Base-by-base conservation (phyloP, 2,888 invertebrate genomes). In the Drosophila austrosaltans region DNA sequence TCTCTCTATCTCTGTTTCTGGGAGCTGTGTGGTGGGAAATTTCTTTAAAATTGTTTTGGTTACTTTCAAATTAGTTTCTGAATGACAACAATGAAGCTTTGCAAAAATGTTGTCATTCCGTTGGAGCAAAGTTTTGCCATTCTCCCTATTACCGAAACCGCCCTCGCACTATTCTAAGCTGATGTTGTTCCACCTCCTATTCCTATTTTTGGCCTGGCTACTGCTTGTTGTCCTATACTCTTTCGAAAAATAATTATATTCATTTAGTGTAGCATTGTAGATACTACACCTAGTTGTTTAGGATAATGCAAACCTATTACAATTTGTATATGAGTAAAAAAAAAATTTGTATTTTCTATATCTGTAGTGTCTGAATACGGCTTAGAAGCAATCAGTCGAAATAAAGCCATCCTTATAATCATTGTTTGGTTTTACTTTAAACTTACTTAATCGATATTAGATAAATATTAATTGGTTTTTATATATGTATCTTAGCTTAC, bases 11-110 rank as follows among this genome's bases (percentile, higher is more conserved):
- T 22, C 8, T 28, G 44, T 42, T 40, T 40, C 44, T 64, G 57
- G 64, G 58, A 53, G 74, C 79, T 76, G 87, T 82, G 84, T 81
- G 87, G 81, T 84, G 75, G 72, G 69, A 83, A 89, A 90, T 89
- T 83, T 90, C 87, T 91, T 89, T 78, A 85, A 82, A 90, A 90
- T 87, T 89, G 82, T 90, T 87, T 88, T 90, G 89, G 84, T 90
- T 90, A 82, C 88, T 91, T 91, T 82, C 79, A 87, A 90, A 89
- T 89, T 90, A 88, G 87, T 90, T 91, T 86, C 78, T 84, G 78
- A 84, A 82, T 81, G 82, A 85, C 80, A 88, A 87, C 83, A 89
- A 88, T 87, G 84, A 83, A 88, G 81, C 83, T 84, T 85, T 86
- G 80, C 81, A 80, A 82, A 89, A 90, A 90, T 90, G 81, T 90